A percentile compares a stretch with the other conserved stretches of the same genome.
phyloP scores from a whole-genome alignment of 2,797 vertebrate genomes.

The Pipistrellus kuhlii region DNA sequence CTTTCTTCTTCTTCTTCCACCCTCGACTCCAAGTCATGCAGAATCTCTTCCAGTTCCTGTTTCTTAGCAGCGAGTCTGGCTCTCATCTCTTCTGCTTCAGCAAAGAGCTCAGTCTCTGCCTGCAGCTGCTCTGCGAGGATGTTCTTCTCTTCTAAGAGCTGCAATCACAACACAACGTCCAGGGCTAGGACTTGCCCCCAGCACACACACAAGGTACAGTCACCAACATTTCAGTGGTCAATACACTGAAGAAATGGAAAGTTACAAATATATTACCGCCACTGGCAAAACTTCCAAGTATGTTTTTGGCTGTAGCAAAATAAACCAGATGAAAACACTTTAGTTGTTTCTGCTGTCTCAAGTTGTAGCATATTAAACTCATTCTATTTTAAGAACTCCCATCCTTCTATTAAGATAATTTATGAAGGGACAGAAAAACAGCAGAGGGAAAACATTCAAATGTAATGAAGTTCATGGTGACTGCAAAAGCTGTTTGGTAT shows the following conservation, averaged over 20 bases:
- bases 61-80: constrained; percentile 96
- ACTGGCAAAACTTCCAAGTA: not conserved
- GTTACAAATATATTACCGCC: fast-evolving
- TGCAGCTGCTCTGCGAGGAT: constrained; percentile 98
- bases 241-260: not conserved
- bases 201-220: fast-evolving
- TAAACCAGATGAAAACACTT: not conserved
- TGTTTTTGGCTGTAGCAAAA: not conserved
- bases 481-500: not conserved
- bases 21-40: constrained; percentile 96
- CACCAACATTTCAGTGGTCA: not conserved
- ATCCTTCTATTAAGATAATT: not conserved
- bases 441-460: not conserved
- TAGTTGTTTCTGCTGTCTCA: not conserved
- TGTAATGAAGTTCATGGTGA: not conserved
- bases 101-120: constrained; percentile 97
- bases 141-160: constrained; percentile 97
- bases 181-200: fast-evolving
- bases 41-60: constrained; percentile 97
- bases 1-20: constrained; percentile 98
- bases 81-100: constrained; percentile 98
- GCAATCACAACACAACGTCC: constrained; percentile 47
- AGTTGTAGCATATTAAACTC: not conserved
- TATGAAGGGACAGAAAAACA: not conserved
- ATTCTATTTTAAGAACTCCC: not conserved